These are phyloP conservation scores for Scaptomyza parva DNA, from an alignment of 2,888 invertebrate genomes.

Conservation along the genomic window DNA sequence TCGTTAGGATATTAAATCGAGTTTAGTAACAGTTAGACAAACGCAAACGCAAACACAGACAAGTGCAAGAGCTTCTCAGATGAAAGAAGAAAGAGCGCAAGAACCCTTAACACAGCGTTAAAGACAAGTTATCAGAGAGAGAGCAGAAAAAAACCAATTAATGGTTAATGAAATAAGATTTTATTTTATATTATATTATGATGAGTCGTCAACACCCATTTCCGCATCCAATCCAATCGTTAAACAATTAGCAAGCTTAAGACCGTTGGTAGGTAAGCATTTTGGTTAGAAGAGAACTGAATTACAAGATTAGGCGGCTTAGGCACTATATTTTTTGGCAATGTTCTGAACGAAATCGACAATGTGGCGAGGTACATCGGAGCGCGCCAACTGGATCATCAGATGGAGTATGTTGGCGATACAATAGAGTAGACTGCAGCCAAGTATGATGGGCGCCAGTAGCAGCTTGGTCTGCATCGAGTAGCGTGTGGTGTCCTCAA, in stretches of 20 bases:
- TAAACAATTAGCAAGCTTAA: conserved; percentile 11
- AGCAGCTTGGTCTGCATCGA: conserved; percentile 67
- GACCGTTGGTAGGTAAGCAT: neutral
- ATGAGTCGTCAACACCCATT: conserved; percentile 13
- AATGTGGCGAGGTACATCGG: conserved; percentile 61
- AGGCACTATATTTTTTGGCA: conserved; percentile 16
- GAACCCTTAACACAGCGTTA: neutral
- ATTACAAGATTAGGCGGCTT: conserved; percentile 1
- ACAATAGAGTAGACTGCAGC: conserved; percentile 60
- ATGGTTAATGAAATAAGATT: neutral
- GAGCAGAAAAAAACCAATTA: neutral
- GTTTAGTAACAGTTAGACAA: conserved; percentile 31
- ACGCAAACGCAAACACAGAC: conserved; percentile 1
- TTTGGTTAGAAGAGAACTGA: neutral
- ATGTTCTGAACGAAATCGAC: conserved; percentile 58
- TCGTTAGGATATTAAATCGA: conserved; percentile 17
- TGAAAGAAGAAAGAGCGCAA: neutral
- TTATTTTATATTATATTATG: conserved; percentile 16
- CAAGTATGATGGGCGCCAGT: conserved; percentile 64
- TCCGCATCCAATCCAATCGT: neutral
- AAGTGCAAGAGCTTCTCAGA: conserved; percentile 2
- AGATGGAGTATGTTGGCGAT: conserved; percentile 59
- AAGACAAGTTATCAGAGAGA: neutral
- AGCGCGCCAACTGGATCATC: conserved; percentile 55
- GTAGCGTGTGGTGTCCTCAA: conserved; percentile 61